These are phyloP conservation scores for Anarsia innoxiella DNA, from an alignment of 2,888 invertebrate genomes.

Conservation along the genomic window DNA sequence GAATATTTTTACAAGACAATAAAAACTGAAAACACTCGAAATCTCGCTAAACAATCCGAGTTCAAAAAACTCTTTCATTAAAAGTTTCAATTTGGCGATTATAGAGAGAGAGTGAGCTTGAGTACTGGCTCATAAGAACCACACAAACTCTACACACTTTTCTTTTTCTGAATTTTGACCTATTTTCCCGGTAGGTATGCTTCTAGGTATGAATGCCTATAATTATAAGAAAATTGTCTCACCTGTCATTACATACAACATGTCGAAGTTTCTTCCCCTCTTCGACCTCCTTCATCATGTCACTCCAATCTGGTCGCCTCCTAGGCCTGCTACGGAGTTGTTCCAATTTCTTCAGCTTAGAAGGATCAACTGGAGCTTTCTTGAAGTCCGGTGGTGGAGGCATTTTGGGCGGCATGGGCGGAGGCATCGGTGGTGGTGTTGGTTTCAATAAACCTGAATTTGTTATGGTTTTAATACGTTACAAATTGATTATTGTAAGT, in stretches of 20 bases:
- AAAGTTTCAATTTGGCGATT: no score
- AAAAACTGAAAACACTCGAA: no score
- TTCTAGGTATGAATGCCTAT: no score
- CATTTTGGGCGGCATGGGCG: conserved; percentile 82
- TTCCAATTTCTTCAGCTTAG: conserved; percentile 81
- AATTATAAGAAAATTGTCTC: conserved; percentile 13
- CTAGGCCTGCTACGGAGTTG: conserved; percentile 84
- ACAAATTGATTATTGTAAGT: no score
- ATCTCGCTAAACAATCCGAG: no score
- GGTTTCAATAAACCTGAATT: conserved; percentile 67
- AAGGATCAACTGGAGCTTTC: conserved; percentile 73
- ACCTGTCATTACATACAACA: conserved; percentile 90
- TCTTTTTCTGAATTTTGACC: no score
- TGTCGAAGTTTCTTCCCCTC: conserved; percentile 84
- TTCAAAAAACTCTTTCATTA: no score
- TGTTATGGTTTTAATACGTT: no score
- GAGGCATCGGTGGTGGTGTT: conserved; percentile 79
- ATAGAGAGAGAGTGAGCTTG: no score
- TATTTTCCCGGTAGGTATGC: no score
- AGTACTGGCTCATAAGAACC: no score
- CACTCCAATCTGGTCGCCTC: conserved; percentile 90
- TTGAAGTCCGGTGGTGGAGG: conserved; percentile 77
- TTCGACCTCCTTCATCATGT: conserved; percentile 95
- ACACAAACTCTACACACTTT: no score
- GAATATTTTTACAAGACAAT: conserved; percentile 3